Evolutionary conservation across 2,113 vertebrate species (phyloP).

Genomic region (Cephalopterus ornatus): DNA sequence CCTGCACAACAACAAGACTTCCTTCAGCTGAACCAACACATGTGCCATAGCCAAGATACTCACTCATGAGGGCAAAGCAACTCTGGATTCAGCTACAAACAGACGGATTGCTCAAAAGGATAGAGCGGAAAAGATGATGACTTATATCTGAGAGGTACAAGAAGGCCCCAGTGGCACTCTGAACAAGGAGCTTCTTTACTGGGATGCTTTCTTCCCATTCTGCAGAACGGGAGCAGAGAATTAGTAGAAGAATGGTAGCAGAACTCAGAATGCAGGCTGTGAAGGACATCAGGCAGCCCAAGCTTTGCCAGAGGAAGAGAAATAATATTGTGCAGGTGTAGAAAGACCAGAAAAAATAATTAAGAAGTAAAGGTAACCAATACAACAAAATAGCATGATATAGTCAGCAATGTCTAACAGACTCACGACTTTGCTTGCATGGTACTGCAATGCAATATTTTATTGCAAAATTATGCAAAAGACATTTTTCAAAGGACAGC

Average conservation of each 20-base stretch:
- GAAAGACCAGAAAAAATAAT: background rate
- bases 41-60: background rate
- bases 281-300: background rate
- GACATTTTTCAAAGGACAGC: background rate
- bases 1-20: background rate
- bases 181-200: background rate
- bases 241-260: background rate
- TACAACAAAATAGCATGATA: background rate
- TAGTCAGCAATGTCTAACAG: background rate
- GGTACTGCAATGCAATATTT: background rate
- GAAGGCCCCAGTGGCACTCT: background rate
- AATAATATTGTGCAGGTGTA: background rate
- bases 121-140: rapidly evolving
- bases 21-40: background rate
- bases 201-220: background rate
- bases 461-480: background rate
- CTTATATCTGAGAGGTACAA: background rate
- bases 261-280: background rate
- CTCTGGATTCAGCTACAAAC: background rate
- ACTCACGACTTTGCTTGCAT: background rate
- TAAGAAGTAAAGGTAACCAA: background rate
- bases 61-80: background rate
- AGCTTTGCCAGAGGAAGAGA: background rate
- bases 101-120: background rate
- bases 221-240: background rate